Conservation (phyloP, 1,140 invertebrate species). For the Ruditapes philippinarum region DNA sequence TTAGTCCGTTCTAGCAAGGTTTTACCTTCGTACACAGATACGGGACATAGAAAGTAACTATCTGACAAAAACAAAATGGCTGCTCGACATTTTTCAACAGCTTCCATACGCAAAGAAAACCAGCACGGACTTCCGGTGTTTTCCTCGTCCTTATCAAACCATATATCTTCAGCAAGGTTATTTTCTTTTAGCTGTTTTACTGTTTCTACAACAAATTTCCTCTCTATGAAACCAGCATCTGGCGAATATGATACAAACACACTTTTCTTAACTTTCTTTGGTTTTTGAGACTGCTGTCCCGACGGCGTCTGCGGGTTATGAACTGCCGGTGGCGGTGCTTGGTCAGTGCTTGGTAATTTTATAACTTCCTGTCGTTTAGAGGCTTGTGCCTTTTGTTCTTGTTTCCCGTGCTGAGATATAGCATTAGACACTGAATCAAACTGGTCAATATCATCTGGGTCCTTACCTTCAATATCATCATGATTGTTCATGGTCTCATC, state of each 20-base stretch:
- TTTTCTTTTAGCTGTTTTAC: slow-evolving; percentile 85
- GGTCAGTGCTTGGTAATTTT: slow-evolving; percentile 1
- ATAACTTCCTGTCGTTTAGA: slow-evolving; percentile 10
- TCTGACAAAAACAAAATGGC: slow-evolving; percentile 84
- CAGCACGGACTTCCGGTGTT: slow-evolving; percentile 84
- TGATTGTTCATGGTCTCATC: neutral
- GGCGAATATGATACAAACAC: slow-evolving; percentile 86
- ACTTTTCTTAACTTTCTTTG: slow-evolving; percentile 82
- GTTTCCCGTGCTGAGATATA: slow-evolving; percentile 62
- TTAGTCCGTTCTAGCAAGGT: slow-evolving; percentile 82
- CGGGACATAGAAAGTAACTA: slow-evolving; percentile 84
- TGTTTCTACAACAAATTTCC: slow-evolving; percentile 85
- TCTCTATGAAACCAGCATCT: slow-evolving; percentile 85
- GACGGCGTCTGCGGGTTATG: neutral
- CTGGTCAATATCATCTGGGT: slow-evolving; percentile 74
- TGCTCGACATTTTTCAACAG: slow-evolving; percentile 84
- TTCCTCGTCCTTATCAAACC: slow-evolving; percentile 86
- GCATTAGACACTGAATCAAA: slow-evolving; percentile 78
- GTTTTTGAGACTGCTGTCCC: slow-evolving; percentile 37
- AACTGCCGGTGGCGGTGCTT: slow-evolving; percentile 23
- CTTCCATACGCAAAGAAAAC: slow-evolving; percentile 85
- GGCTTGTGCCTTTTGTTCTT: slow-evolving; percentile 32
- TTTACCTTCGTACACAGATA: slow-evolving; percentile 85
- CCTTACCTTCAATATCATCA: slow-evolving; percentile 68
- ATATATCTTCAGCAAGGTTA: slow-evolving; percentile 85